phyloP scores from a whole-genome alignment of 2,113 vertebrate species.

The Aythya baeri region DNA sequence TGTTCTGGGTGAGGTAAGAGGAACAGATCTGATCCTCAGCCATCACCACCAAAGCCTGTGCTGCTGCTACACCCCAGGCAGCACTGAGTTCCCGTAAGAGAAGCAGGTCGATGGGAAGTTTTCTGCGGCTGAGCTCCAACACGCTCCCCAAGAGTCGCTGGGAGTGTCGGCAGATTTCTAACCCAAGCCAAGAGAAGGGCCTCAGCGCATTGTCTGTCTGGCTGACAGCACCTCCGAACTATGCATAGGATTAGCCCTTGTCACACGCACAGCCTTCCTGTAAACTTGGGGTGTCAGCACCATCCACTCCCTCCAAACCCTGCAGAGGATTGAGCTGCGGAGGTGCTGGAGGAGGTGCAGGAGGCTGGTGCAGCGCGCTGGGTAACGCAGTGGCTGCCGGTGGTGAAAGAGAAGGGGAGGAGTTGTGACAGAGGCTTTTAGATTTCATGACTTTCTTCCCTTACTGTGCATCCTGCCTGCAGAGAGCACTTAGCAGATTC shows the following conservation, averaged over 20 bases:
- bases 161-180: conserved; percentile 25
- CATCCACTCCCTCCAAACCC: accelerated
- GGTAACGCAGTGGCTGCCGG: neutral
- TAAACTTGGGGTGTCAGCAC: neutral
- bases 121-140: neutral
- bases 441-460: neutral
- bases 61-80: neutral
- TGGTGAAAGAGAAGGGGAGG: neutral
- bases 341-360: neutral
- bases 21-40: neutral
- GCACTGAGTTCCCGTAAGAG: neutral
- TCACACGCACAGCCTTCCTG: neutral
- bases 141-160: neutral
- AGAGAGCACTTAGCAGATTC: conserved; percentile 43
- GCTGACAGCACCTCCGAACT: conserved; percentile 40
- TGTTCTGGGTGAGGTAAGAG: neutral
- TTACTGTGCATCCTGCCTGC: neutral
- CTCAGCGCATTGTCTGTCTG: neutral
- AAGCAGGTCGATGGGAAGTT: neutral
- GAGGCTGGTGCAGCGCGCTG: neutral
- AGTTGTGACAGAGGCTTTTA: neutral
- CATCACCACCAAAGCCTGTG: neutral
- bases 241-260: neutral
- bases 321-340: neutral
- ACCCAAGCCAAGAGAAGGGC: neutral